Evolutionary conservation across 1,140 invertebrate species (phyloP), one percentile per base, ranked within the genome.

Genomic region (Diachasma alloeum): DNA sequence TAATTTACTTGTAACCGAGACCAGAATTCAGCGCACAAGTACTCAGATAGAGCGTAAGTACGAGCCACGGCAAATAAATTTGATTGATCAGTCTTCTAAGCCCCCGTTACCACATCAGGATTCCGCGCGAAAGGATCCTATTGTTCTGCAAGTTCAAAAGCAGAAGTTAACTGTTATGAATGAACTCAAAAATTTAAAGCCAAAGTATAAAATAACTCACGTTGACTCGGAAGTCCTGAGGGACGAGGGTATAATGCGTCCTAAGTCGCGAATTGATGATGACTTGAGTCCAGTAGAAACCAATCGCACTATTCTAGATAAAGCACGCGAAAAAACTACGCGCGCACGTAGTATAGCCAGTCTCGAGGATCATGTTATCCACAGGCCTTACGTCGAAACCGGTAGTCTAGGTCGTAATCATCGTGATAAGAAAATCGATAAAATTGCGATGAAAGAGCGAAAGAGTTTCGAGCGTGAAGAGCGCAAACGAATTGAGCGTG

Each of bases 221-320:
- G 89, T 90, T 6, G 89, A 90, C 69, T 90, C 89, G 0, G 88
- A 90, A 59, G 81, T 90, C 0, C 74, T 90, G 11, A 80, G 88
- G 6, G 89, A 90, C n/a, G 86, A 90, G 68, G 88, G 88, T 68
- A 90, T 90, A 13, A 90, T 90, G 89, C 79, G 85, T 59, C 88
- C 89, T 0, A 90, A 90, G 19, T 89, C 88, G 0, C 80, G 89
- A 6, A 89, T 89, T 26, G 88, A 90, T 48, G 88, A 89, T 71
- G 87, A 89, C 53, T 26, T 86, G 11, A 89, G 88, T 78, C 87
- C 86, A 0, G 81, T 85, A 0, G 87, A 89, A 10, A 10, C 46
- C 5, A 83, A 80, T 48, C 80, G 74, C 22, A 75, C 68, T 0
- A 77, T 83, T 46, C 73, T 81, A 8, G 76, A 80, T 0, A 80